Conservation (phyloP, 2,888 invertebrate genomes). For the Drosophila pseudotakahashii region DNA sequence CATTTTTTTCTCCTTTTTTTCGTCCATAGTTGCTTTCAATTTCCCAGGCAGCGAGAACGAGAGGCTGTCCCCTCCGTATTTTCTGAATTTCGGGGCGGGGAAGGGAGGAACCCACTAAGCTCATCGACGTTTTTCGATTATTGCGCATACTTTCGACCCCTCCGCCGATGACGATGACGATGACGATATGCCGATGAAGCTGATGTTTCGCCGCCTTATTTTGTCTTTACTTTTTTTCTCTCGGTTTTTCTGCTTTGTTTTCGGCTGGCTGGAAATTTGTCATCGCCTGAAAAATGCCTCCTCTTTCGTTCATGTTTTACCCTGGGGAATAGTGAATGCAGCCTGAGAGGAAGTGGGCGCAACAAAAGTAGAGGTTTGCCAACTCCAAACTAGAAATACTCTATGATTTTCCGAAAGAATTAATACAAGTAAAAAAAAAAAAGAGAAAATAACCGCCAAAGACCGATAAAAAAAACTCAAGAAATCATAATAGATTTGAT, state of each 20-base stretch:
- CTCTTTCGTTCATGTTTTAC: background rate
- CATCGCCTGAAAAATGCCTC: constrained; percentile 70
- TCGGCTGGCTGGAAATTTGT: constrained; percentile 70
- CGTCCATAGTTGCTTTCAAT: constrained; percentile 66
- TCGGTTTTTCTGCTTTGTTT: background rate
- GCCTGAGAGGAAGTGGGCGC: background rate
- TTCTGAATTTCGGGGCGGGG: background rate
- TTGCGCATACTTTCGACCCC: constrained; percentile 69
- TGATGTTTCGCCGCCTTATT: constrained; percentile 27
- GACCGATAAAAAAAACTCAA: too few relatives aligned
- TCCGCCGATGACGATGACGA: constrained; percentile 27
- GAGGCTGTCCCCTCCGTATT: background rate
- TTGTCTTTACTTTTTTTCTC: constrained; percentile 7
- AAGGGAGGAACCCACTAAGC: constrained; percentile 4
- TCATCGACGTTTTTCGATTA: constrained; percentile 74
- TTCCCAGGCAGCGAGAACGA: constrained; percentile 37
- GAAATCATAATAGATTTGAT: too few relatives aligned
- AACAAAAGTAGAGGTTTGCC: constrained; percentile 15
- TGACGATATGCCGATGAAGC: constrained; percentile 29
- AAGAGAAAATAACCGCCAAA: too few relatives aligned
- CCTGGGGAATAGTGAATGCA: constrained; percentile 4
- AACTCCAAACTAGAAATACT: background rate
- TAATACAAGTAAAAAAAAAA: too few relatives aligned
- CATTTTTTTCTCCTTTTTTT: constrained; percentile 45
- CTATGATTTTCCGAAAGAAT: background rate